phyloP scores from a whole-genome alignment of 2,888 invertebrate species.

The Malacosoma neustria region DNA sequence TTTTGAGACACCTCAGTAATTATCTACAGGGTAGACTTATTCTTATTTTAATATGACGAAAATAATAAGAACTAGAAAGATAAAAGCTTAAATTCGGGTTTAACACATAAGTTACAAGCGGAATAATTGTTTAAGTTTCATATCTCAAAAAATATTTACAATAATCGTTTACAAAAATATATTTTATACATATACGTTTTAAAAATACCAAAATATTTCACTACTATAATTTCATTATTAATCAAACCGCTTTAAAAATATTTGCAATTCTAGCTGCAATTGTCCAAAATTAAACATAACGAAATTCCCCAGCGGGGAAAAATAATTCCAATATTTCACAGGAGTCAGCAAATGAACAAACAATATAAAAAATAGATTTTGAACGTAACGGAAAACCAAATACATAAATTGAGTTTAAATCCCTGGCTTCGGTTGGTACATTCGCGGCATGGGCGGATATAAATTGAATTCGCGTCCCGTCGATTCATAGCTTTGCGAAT shows the following conservation, averaged over 20 bases:
- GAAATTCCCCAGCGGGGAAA: background rate
- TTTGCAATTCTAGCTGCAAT: background rate
- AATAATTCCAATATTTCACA: background rate
- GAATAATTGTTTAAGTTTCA: too few relatives aligned
- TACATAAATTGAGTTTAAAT: slow-evolving; percentile 47
- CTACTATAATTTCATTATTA: too few relatives aligned
- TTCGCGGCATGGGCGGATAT: slow-evolving; percentile 25
- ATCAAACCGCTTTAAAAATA: background rate
- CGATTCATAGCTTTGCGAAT: slow-evolving; percentile 9
- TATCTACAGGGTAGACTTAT: too few relatives aligned
- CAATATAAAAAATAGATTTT: slow-evolving; percentile 5
- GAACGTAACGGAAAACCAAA: slow-evolving; percentile 14
- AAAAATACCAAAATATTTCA: too few relatives aligned
- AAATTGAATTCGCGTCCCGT: slow-evolving; percentile 37
- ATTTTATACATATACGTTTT: too few relatives aligned
- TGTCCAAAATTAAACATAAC: background rate
- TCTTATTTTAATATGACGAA: too few relatives aligned
- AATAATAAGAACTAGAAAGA: too few relatives aligned
- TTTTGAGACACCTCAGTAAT: too few relatives aligned
- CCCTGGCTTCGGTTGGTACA: slow-evolving; percentile 32
- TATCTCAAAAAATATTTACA: too few relatives aligned
- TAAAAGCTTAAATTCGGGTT: too few relatives aligned
- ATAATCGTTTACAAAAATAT: too few relatives aligned
- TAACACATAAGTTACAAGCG: too few relatives aligned
- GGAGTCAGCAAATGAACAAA: background rate